Base-by-base conservation (phyloP, 2,797 vertebrate species). In the Cyprinodon diabolis region DNA sequence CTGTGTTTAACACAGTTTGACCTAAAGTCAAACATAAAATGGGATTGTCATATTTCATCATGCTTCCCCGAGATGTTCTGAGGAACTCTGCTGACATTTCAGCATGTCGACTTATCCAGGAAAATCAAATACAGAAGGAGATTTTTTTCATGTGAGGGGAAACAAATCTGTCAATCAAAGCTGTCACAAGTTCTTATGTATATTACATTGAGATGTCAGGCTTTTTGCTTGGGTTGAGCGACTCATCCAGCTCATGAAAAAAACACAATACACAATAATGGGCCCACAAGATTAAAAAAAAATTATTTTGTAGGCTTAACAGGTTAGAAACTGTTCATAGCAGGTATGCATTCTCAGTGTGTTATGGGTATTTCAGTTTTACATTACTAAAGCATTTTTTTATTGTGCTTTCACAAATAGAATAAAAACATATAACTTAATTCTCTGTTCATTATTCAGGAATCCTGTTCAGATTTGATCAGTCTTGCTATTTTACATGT, bases 121-220 rank as follows among this genome's bases (percentile, higher is more conserved):
- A 78, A 87, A 80, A 86, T 90, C 89, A 89, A 87, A 86, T 65
- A 37, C 56, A 69, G 45, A 68, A 76, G 17, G 58, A 40, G 30
- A 21, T 62, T 62, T 58, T 67, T 56, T 25, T 56, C 72, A 60
- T 72, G 71, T 69, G 82, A 75, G 37, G 51, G 76, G 75, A 37
- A 71, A 75, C 76, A 37, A 74, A 75, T 68, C 62, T 56, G 90
- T 91, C 91, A 89, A 65, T 93, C 90, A 90, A 51, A 80, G 76
- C 85, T 86, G 86, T 87, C 84, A 79, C 23, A n/a, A 56, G 68
- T 67, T 40, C 73, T 60, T 49, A 19, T 70, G 60, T 63, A 65
- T 63, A 55, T 79, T 45, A 66, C 68, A 30, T 17, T 9, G 1
- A 1, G 2, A 0, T 23, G 47, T 69, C 78, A 75, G 70, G 23